Base-by-base conservation (phyloP, 2,113 vertebrate genomes). In the Amia ocellicauda region DNA sequence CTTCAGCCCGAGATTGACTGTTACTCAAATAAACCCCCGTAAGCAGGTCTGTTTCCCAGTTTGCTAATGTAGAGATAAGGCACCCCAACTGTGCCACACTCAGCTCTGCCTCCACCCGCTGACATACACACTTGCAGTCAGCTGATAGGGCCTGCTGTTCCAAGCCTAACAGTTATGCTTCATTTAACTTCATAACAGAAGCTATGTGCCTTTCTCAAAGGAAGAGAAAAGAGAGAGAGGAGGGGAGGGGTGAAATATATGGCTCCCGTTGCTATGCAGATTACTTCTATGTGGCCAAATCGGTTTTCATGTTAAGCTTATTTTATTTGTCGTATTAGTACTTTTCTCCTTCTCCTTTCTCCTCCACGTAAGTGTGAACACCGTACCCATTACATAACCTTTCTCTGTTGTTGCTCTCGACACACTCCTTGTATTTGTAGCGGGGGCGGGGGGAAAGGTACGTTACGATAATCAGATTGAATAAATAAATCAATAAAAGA, bases 161-260 rank as follows among this genome's bases (percentile, higher is more conserved):
- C 24, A 11, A 53, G 51, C 51, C 20, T 53, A 22, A 53, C 41
- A 53, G 59, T 61, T 68, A 24, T 61, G 59, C 66, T 62, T 68
- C 40, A 62, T 27, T 62, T 68, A 58, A 16, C 45, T 58, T 42
- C 24, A 54, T 67, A 50, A 53, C 40, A 36, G 14, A 19, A 67
- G 26, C 59, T 60, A 61, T 56, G 51, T 53, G 22, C 61, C 52
- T 56, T 31, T 66, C 56, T 51, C 40, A 20, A 41, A 52, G 62
- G 23, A 41, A 56, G 17, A 53, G 36, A 64, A 27, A 24, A 31
- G 17, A 56, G 54, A 26, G 14, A n/a, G 55, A 11, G 5, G 5
- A 24, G 29, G 17, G 45, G 54, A 26, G 14, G 26, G 55, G 31
- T 36, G 5, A 58, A 49, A 58, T 40, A 57, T 43, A 16, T 27